These are phyloP conservation scores for Eulemur coronatus DNA, from an alignment of 2,797 vertebrate species.

Conservation along the genomic window DNA sequence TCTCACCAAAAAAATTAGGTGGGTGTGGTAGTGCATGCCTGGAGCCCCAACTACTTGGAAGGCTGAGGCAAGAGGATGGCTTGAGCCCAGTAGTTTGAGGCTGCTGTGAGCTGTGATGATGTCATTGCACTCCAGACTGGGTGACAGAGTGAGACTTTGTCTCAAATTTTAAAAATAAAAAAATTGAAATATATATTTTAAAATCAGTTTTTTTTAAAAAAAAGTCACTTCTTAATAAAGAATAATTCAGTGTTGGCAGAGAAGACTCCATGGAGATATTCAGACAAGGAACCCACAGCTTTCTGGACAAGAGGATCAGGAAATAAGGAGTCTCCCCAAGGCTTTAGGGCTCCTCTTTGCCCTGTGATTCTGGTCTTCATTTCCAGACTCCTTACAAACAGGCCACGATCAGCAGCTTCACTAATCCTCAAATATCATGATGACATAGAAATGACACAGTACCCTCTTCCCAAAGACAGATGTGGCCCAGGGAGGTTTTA, in stretches of 20 bases:
- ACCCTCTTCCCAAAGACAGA: neutral
- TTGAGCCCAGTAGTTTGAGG: neutral
- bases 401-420: neutral
- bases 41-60: neutral
- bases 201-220: neutral
- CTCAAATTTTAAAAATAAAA: conserved; percentile 38
- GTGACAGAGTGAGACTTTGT: neutral
- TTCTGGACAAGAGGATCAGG: neutral
- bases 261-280: neutral
- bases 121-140: neutral
- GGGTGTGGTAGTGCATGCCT: neutral
- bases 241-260: neutral
- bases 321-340: neutral
- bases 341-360: neutral
- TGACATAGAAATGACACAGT: neutral
- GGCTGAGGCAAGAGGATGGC: neutral
- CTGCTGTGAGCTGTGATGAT: neutral
- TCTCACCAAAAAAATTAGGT: neutral
- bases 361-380: neutral
- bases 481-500: neutral
- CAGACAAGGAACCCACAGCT: neutral
- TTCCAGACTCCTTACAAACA: neutral
- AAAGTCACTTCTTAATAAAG: neutral
- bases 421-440: neutral
- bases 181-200: neutral